phyloP scores from a whole-genome alignment of 2,797 vertebrate species.

The Ispidina lecontei region DNA sequence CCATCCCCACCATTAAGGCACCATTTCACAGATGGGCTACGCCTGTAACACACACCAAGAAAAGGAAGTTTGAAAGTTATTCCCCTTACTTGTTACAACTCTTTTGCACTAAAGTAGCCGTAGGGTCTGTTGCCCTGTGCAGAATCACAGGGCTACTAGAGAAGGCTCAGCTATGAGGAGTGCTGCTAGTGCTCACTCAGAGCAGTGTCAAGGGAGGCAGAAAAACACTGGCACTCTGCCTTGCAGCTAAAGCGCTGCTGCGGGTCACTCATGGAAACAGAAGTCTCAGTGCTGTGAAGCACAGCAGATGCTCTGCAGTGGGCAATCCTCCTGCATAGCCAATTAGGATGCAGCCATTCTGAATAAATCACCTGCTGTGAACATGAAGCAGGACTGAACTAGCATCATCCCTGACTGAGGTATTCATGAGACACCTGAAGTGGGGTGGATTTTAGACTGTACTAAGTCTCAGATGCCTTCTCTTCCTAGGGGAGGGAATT shows the following conservation, averaged over 20 bases:
- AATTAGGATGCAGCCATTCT: slow-evolving; percentile 53
- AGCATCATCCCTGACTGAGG: background rate
- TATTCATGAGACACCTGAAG: background rate
- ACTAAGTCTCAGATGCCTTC: background rate
- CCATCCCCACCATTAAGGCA: slow-evolving; percentile 50
- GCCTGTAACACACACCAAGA: slow-evolving; percentile 49
- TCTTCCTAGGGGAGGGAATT: background rate
- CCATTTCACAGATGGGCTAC: slow-evolving; percentile 50
- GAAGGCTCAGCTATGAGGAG: background rate
- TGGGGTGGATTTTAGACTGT: background rate
- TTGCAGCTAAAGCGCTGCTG: background rate
- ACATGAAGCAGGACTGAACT: background rate
- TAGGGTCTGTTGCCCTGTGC: background rate
- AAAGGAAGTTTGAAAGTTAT: slow-evolving; percentile 47
- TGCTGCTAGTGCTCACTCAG: background rate
- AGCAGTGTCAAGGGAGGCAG: background rate
- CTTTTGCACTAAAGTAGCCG: background rate
- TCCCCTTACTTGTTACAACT: background rate
- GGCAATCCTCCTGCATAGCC: slow-evolving; percentile 52
- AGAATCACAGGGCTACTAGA: background rate
- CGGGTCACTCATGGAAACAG: background rate
- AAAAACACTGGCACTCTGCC: background rate
- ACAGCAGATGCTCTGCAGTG: slow-evolving; percentile 62
- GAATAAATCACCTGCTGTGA: background rate
- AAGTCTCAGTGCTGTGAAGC: slow-evolving; percentile 9